Conservation (phyloP, 2,113 vertebrate genomes). For the Fregata magnificens region DNA sequence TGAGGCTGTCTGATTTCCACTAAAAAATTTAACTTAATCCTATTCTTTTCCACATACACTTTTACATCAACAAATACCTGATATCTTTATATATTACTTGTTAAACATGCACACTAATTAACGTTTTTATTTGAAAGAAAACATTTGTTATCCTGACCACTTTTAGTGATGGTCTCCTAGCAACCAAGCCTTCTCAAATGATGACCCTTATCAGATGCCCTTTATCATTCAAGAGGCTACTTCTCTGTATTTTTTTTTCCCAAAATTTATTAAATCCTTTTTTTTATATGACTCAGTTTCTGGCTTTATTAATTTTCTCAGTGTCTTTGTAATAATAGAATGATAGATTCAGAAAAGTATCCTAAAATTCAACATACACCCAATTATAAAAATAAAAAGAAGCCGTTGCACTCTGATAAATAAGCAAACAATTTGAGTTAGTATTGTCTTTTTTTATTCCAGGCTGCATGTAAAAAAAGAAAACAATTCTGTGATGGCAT, state of each 20-base stretch:
- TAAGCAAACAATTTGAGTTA: not conserved
- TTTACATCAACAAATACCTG: not conserved
- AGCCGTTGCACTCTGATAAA: not conserved
- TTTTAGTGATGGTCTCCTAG: conserved; percentile 39
- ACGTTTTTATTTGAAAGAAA: not conserved
- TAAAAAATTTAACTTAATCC: not conserved
- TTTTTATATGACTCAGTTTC: not conserved
- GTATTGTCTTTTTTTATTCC: not conserved
- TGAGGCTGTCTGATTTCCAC: not conserved
- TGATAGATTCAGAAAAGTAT: not conserved
- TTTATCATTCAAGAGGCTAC: not conserved
- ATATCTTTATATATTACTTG: not conserved
- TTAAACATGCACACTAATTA: conserved; percentile 17
- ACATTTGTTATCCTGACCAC: not conserved
- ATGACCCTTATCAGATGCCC: not conserved
- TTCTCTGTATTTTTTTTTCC: not conserved
- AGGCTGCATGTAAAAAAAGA: not conserved
- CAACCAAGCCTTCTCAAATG: not conserved
- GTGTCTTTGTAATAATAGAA: not conserved
- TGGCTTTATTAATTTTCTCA: not conserved
- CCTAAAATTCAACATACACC: not conserved
- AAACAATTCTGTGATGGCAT: not conserved
- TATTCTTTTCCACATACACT: not conserved
- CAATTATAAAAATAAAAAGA: not conserved
- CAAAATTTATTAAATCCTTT: not conserved